Percentiles rank a stretch among this genome's conserved stretches.
Conservation (phyloP, 2,113 vertebrate species). For the Bufo gargarizans region DNA sequence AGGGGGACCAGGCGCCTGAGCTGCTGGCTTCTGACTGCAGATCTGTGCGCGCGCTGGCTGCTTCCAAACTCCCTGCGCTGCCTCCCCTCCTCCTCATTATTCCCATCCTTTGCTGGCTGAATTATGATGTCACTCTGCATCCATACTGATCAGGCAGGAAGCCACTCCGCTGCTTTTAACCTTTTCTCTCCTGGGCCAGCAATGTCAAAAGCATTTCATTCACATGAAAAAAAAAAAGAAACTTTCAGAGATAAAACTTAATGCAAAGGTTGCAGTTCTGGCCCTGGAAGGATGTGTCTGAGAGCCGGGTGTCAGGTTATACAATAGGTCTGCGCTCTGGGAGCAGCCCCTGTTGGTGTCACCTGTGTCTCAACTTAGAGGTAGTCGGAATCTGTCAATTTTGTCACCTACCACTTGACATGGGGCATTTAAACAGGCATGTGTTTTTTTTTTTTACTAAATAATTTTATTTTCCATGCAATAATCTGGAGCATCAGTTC, state of each 20-base stretch:
- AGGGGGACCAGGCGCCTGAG: slow-evolving; percentile 24
- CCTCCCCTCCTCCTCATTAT: slow-evolving; percentile 58
- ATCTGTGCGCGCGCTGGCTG: slow-evolving; percentile 40
- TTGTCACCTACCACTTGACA: background rate
- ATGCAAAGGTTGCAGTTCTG: background rate
- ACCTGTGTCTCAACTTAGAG: background rate
- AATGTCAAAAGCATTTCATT: background rate
- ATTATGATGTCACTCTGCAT: slow-evolving; percentile 56
- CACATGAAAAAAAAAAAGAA: background rate
- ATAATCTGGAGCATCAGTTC: no score
- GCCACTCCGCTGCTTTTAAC: slow-evolving; percentile 26
- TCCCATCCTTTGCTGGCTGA: slow-evolving; percentile 55
- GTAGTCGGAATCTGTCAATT: background rate
- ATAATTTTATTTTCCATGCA: no score
- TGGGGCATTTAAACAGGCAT: background rate
- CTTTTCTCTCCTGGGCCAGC: background rate
- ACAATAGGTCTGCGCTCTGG: background rate
- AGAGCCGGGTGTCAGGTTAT: background rate
- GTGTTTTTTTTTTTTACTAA: no score
- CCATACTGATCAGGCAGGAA: slow-evolving; percentile 56
- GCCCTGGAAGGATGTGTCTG: background rate
- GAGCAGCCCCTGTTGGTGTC: slow-evolving; percentile 1
- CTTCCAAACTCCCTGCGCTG: slow-evolving; percentile 43
- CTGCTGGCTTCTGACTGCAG: slow-evolving; percentile 49
- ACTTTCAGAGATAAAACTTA: no score